A percentile compares a stretch with the other conserved stretches of the same genome.
Conservation (phyloP, 2,888 invertebrate species). For the Pachycephus smyrnensis region DNA sequence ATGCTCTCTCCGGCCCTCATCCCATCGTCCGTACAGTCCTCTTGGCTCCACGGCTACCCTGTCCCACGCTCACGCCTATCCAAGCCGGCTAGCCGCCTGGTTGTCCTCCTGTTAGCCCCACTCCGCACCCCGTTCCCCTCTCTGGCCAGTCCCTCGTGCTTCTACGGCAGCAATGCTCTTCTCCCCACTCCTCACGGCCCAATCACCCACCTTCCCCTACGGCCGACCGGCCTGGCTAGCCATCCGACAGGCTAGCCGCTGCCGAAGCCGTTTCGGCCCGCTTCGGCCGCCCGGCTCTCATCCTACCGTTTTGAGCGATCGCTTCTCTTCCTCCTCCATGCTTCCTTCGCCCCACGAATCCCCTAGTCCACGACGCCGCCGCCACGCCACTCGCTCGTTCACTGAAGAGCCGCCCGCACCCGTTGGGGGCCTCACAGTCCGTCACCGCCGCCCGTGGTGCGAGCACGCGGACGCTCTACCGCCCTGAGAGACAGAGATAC, state of each 20-base stretch:
- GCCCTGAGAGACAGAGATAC: background rate
- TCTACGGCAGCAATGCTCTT: conserved; percentile 16
- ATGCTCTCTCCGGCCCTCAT: background rate
- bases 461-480: conserved; percentile 38
- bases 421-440: conserved; percentile 64
- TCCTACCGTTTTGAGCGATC: conserved; percentile 30
- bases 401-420: conserved; percentile 60
- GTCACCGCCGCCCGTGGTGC: conserved; percentile 56
- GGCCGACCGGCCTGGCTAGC: conserved; percentile 6
- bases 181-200: conserved; percentile 26
- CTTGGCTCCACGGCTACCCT: background rate
- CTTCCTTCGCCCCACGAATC: conserved; percentile 22
- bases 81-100: background rate
- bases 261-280: conserved; percentile 6
- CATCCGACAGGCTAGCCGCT: conserved; percentile 18
- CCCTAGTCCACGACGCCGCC: conserved; percentile 33
- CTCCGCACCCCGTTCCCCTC: background rate
- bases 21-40: background rate
- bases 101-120: background rate
- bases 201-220: conserved; percentile 22
- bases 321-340: conserved; percentile 3
- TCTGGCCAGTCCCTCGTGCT: background rate
- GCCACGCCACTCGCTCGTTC: conserved; percentile 31
- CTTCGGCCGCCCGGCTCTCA: conserved; percentile 24
- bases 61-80: background rate